phyloP scores from a whole-genome alignment of 2,113 vertebrate species.

The Antechinus flavipes region DNA sequence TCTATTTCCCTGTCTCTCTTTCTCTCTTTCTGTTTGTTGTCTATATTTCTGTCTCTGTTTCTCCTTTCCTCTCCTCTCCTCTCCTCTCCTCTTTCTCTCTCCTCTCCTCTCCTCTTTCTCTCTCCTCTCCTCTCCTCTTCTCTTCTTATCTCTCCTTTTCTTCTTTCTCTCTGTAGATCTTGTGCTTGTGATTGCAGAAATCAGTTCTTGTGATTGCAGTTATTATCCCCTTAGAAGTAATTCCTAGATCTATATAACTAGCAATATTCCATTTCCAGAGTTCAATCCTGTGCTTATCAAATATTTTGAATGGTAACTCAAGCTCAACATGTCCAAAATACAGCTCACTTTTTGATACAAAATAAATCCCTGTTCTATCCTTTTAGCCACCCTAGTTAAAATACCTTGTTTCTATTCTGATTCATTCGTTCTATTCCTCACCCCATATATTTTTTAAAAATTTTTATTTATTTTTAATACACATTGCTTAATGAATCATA shows the following conservation, averaged over 20 bases:
- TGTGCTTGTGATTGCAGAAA: not conserved
- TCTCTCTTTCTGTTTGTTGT: no score
- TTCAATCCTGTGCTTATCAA: not conserved
- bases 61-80: no score
- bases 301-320: not conserved
- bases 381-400: not conserved
- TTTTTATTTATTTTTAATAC: no score
- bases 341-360: not conserved
- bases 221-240: not conserved
- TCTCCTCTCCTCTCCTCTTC: not conserved
- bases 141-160: not conserved
- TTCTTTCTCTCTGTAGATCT: not conserved
- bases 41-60: no score
- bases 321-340: not conserved
- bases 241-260: not conserved
- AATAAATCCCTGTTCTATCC: not conserved
- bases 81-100: no score
- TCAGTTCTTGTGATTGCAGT: not conserved
- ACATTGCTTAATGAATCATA: no score
- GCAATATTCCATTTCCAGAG: not conserved
- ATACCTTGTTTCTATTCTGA: not conserved
- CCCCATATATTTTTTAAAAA: not conserved
- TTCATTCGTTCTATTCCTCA: not conserved
- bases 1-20: no score
- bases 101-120: no score